These are phyloP conservation scores for Globia sparganii DNA, from an alignment of 2,888 invertebrate species.

Conservation along the genomic window DNA sequence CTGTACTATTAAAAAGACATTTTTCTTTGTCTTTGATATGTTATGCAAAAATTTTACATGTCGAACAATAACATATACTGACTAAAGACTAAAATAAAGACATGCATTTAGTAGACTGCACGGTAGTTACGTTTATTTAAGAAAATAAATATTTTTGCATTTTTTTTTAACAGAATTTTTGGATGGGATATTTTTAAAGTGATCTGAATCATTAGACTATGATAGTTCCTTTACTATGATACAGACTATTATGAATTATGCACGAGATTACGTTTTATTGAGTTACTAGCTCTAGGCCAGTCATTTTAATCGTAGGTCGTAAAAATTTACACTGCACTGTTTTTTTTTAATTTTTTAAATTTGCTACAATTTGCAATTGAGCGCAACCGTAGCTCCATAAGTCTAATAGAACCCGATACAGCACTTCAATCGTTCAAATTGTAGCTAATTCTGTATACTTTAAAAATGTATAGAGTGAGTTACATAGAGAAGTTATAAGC, in stretches of 20 bases:
- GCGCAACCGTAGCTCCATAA: neutral
- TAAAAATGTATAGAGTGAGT: neutral
- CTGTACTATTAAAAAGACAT: slow-evolving; percentile 40
- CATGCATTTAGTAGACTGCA: slow-evolving; percentile 32
- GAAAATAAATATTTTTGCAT: slow-evolving; percentile 16
- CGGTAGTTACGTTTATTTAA: slow-evolving; percentile 16
- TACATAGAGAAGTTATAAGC: neutral
- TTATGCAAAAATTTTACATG: slow-evolving; percentile 17
- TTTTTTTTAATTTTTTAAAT: neutral
- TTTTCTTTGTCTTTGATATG: slow-evolving; percentile 22
- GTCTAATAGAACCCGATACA: neutral
- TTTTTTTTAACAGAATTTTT: slow-evolving; percentile 31
- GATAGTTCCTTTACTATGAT: slow-evolving; percentile 11
- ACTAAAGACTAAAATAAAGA: slow-evolving; percentile 16
- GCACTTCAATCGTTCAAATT: neutral
- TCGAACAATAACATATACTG: neutral
- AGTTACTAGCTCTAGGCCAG: slow-evolving; percentile 17
- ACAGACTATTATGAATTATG: slow-evolving; percentile 8
- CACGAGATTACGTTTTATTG: neutral
- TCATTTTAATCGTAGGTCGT: neutral
- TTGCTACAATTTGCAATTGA: neutral
- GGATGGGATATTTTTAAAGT: neutral
- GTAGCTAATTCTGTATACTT: neutral
- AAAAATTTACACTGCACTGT: neutral
- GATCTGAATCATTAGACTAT: neutral